Base-by-base conservation (phyloP, 2,113 vertebrate species). In the Dinomys branickii region DNA sequence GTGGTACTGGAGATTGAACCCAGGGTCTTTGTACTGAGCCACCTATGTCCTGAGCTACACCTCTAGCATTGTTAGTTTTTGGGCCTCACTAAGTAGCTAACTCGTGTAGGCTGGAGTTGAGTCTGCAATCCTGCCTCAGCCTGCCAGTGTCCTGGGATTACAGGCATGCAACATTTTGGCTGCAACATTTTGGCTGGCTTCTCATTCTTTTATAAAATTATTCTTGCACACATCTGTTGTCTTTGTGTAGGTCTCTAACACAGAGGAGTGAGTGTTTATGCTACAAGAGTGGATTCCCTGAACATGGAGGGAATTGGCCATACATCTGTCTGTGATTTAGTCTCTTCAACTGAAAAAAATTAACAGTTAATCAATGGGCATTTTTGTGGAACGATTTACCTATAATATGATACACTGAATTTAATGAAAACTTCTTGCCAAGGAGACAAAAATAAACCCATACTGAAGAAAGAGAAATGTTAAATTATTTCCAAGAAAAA, bases 261-360 rank as follows among this genome's bases (percentile, higher is more conserved):
- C 6, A 14, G 20, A 16, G 24, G 0, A 56, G 2, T 35, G 67
- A 52, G 59, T 19, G 8, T 8, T 8, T 41, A 1, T 44, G 3
- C 1, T 28, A 24, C 2, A 17, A 47, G 9, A 0, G 2, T 10
- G 41, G 2, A 0, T 38, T 5, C 24, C 16, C 17, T 78, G 10
- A 13, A 5, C 5, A 30, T 3, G 24, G 61, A 13, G 16, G 17
- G 3, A 4, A 0, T 33, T 22, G 4, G 3, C 17, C 11, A n/a
- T 5, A 2, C 7, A n/a, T 47, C 22, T 83, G 2, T 26, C 33
- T 65, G 0, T 82, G 19, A 38, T n/a, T 65, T 81, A 44, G 9
- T 71, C 33, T 69, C 63, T 58, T 30, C 35, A 41, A 58, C 33
- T 56, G n/a, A 44, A 77, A 82, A 67, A 47, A 54, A 22, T 5